Base-by-base conservation (phyloP, 2,888 invertebrate species). In the Megaustenia siamemsis region DNA sequence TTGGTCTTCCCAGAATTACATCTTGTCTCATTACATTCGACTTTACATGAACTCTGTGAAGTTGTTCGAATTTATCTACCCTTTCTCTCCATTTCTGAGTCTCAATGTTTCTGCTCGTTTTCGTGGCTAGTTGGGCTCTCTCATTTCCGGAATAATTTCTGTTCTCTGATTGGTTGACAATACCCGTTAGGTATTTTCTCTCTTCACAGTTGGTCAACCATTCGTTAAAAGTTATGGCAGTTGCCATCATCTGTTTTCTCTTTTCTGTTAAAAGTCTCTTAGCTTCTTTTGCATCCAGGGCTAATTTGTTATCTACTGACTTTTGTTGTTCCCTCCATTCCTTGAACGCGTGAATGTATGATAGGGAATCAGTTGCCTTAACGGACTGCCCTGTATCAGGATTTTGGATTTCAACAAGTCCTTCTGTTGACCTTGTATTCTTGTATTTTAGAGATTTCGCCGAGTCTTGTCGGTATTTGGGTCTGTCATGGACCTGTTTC, bases 141-240 rank as follows among this genome's bases (percentile, higher is more conserved):
- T 91, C 90, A 10, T 89, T 86, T 53, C 43, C 79, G 35, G 87
- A 83, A 76, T 90, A 85, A 66, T 90, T 89, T 3, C 87, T 81
- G 32, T 85, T 75, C 71, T 90, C 88, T 0, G 90, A 90, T 49
- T 89, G 83, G 21, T 90, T 85, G 38, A 91, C 90, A 45, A 89
- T 86, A n/a, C 88, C 87, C 75, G 90, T 90, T 38, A 91, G 84
- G 35, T 85, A 78, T 84, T 90, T 89, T 68, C 89, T 86, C 35
- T 91, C 90, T 24, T 90, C 90, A 0, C 88, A 82, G 71, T 90
- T 90, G n/a, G 89, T 88, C 88, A 91, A 87, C 91, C 91, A 91
- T 78, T 91, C 91, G 24, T 91, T 89, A 76, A 89, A 91, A 10
- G 91, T 88, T 71, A 91, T 88, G 28, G 91, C 91, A 45, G 82